Evolutionary conservation across 2,797 vertebrate genomes (phyloP).

Genomic region (Molossus molossus): DNA sequence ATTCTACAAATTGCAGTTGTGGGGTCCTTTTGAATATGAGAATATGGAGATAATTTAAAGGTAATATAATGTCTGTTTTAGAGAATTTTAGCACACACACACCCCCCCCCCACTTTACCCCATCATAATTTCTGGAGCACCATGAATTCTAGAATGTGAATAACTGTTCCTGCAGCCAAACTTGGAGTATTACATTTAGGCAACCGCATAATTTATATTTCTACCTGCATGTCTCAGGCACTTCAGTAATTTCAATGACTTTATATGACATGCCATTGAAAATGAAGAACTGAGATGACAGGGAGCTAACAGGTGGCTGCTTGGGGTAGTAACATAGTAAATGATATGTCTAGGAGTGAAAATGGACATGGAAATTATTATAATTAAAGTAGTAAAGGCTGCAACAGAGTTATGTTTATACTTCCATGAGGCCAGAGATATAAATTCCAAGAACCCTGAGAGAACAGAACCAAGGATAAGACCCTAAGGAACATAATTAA

Average conservation of each 20-base stretch:
- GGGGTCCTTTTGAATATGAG: neutral
- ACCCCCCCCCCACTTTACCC: fast-evolving
- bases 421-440: neutral
- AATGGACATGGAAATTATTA: neutral
- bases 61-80: neutral
- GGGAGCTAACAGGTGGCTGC: neutral
- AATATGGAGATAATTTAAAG: neutral
- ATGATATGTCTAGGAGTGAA: neutral
- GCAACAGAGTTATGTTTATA: neutral
- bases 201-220: neutral
- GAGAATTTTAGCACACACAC: neutral
- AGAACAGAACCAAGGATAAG: neutral
- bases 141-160: neutral
- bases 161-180: neutral
- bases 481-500: neutral
- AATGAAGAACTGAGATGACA: neutral
- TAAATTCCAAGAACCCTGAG: neutral
- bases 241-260: neutral
- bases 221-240: neutral
- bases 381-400: neutral
- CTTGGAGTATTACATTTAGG: neutral
- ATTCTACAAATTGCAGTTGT: neutral
- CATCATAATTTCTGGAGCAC: neutral
- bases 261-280: neutral
- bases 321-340: neutral